Base-by-base conservation (phyloP, 2,888 invertebrate species). In the Patella ulyssiponensis region DNA sequence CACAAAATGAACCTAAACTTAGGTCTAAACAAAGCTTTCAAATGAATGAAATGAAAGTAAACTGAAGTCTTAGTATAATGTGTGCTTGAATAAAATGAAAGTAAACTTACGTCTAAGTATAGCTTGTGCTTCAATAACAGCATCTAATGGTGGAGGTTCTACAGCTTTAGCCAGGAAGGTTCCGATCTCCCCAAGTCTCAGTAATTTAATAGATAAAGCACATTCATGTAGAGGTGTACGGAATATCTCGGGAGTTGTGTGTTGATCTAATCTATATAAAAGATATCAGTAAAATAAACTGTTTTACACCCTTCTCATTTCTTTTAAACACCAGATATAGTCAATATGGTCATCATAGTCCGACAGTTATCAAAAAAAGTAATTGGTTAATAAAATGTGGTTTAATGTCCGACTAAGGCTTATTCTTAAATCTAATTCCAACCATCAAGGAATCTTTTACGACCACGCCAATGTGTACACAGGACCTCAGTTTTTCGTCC, bases 51-150 rank as follows among this genome's bases (percentile, higher is more conserved):
- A 27, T 54, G 15, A 74, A 69, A 53, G 20, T 12, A 20, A 74
- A 56, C 74, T 11, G 15, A 1, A 12, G 17, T 27, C 44, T 44
- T 1, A 14, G 1, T n/a, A 11, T 17, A 27, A 27, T 7, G 23
- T n/a, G 71, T n/a, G 71, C 17, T 23, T 17, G 12, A 23, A 17
- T 20, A 20, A 17, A 17, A 7, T 17, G 15, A 71, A 44, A 73
- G 20, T 15, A 54, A 12, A 74, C 83, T 14, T 76, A 93, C 93
- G 92, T 89, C 91, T 89, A 2, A 95, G 91, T 81, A 94, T 90
- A 69, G 96, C 97, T 93, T 98, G 98, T 0, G 99, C 98, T 91
- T 99, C 99, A 86, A 99, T 98, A 17, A 99, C 98, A 52, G 98
- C 98, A 92, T 99, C 99, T 81, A 98, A 94, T 20, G 98, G 98